Percentiles rank a stretch among this genome's conserved stretches.
Conservation (phyloP, 2,797 vertebrate genomes). For the Miichthys miiuy region DNA sequence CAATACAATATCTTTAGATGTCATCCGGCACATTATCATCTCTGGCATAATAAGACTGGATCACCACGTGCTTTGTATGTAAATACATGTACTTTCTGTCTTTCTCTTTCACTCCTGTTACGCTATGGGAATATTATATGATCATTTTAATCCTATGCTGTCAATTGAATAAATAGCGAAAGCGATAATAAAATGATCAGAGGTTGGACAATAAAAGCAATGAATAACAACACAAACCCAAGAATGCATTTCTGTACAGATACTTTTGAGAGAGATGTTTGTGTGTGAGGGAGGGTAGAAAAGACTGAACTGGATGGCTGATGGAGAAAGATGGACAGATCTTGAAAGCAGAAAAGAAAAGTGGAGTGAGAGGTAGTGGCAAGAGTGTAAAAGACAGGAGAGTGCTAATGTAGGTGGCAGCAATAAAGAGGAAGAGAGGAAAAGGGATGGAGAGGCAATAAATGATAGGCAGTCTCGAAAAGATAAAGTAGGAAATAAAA, state of each 20-base stretch:
- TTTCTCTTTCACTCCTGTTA: not conserved
- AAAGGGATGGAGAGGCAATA: constrained; percentile 20
- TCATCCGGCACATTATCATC: constrained; percentile 16
- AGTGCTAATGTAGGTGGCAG: constrained; percentile 39
- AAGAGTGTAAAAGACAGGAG: constrained; percentile 16
- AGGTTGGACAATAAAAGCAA: not conserved
- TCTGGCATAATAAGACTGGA: not conserved
- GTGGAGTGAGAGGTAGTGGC: constrained; percentile 12
- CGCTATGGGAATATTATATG: not conserved
- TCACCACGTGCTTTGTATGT: not conserved
- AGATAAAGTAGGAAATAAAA: constrained; percentile 21
- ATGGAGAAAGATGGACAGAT: constrained; percentile 25
- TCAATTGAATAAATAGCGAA: not conserved
- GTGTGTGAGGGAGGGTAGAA: not conserved
- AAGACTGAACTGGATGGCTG: not conserved
- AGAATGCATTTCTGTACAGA: not conserved
- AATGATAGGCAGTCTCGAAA: constrained; percentile 31
- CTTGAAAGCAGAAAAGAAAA: constrained; percentile 20
- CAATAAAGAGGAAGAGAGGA: constrained; percentile 27
- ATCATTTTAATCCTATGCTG: not conserved
- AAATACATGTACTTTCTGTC: not conserved
- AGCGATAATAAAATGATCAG: not conserved
- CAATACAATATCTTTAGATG: constrained; percentile 16
- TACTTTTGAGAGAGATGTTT: constrained; percentile 12
- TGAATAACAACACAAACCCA: not conserved